Conservation (phyloP, 2,797 vertebrate species). For the Helarctos malayanus region DNA sequence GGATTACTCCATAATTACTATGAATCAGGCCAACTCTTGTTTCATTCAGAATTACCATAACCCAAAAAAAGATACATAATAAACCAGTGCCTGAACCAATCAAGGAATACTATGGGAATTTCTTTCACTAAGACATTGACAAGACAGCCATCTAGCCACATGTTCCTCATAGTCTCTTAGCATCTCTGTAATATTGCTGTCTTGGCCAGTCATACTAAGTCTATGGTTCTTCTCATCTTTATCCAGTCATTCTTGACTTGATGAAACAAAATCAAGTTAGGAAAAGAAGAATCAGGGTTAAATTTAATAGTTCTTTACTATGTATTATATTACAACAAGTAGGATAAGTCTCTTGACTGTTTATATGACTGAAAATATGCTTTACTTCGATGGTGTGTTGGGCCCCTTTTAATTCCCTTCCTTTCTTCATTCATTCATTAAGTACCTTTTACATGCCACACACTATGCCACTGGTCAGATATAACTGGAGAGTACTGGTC, state of each 20-base stretch:
- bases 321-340: not conserved
- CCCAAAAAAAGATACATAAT: not conserved
- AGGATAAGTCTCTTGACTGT: constrained; percentile 11
- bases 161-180: constrained; percentile 25
- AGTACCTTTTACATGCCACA: constrained; percentile 28
- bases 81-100: constrained; percentile 16
- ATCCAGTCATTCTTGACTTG: constrained; percentile 47
- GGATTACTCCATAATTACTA: constrained; percentile 67
- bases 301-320: constrained; percentile 40
- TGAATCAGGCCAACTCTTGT: constrained; percentile 50
- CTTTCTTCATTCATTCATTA: constrained; percentile 61
- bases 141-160: not conserved
- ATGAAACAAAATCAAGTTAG: constrained; percentile 58
- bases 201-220: not conserved
- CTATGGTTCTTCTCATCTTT: constrained; percentile 27
- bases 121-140: constrained; percentile 46
- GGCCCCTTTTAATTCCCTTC: constrained; percentile 39
- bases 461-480: not conserved
- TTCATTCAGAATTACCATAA: constrained; percentile 69
- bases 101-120: constrained; percentile 48
- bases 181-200: constrained; percentile 6
- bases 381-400: constrained; percentile 31
- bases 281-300: constrained; percentile 41
- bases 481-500: not conserved
- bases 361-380: constrained; percentile 30